Percentiles rank a stretch among this genome's conserved stretches.
Conservation (phyloP, 2,113 vertebrate genomes). For the Ploceus nigricollis region DNA sequence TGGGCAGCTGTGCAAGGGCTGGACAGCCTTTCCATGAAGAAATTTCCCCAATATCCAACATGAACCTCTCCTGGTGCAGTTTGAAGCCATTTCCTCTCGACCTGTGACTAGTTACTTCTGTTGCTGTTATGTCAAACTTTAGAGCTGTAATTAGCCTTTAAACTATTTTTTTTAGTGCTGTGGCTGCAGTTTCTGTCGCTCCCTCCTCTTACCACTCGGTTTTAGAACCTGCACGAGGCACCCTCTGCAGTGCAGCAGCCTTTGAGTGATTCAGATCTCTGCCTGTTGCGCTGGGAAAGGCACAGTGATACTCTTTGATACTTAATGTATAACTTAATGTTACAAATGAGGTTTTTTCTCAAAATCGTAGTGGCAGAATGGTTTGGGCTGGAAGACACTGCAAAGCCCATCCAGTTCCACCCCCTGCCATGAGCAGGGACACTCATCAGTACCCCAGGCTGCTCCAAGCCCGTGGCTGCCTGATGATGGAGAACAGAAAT, state of each 20-base stretch:
- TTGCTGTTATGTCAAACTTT: background rate
- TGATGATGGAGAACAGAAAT: background rate
- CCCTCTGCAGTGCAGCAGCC: background rate
- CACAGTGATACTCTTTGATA: background rate
- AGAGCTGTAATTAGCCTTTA: background rate
- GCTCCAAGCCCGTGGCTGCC: background rate
- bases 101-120: background rate
- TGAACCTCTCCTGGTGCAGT: background rate
- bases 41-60: rapidly evolving
- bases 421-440: background rate
- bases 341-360: background rate
- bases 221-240: rapidly evolving
- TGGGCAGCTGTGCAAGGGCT: background rate
- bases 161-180: rapidly evolving
- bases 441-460: rapidly evolving
- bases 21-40: background rate
- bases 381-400: background rate
- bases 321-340: background rate
- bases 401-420: too few species aligned
- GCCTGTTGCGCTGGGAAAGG: background rate
- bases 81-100: rapidly evolving
- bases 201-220: rapidly evolving
- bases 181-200: background rate
- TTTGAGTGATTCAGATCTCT: rapidly evolving
- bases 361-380: rapidly evolving